These are phyloP conservation scores for Sarcophaga carnaria DNA, from an alignment of 2,888 invertebrate species.

Conservation along the genomic window DNA sequence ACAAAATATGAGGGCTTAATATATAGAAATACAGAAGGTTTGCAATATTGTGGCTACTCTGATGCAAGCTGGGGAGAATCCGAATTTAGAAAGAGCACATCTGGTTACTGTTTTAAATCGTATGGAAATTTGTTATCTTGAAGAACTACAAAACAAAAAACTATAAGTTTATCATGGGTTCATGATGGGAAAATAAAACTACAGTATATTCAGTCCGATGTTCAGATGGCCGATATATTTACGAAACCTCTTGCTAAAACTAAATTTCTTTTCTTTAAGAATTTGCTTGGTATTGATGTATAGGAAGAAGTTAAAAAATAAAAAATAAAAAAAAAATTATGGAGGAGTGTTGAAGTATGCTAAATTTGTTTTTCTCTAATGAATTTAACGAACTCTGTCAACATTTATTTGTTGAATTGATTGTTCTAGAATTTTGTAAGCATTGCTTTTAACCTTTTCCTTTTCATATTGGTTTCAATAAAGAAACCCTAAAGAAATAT, in stretches of 20 bases:
- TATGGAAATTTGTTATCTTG: neutral
- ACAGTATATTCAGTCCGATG: neutral
- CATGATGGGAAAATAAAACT: neutral
- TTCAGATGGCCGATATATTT: neutral
- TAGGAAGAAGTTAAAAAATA: neutral
- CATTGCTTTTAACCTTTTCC: no score
- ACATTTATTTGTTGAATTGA: no score
- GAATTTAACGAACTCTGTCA: no score
- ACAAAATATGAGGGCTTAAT: neutral
- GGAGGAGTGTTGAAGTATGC: neutral
- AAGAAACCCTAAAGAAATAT: no score
- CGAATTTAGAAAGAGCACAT: neutral
- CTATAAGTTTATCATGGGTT: neutral
- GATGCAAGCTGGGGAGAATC: neutral
- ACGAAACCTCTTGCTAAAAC: neutral
- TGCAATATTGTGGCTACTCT: neutral
- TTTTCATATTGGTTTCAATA: no score
- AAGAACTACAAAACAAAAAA: constrained; percentile 1
- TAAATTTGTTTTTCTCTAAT: neutral
- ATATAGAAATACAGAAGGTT: neutral
- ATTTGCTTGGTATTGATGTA: neutral
- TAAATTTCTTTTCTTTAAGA: neutral
- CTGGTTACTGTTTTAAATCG: constrained; percentile 7
- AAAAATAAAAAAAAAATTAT: neutral
- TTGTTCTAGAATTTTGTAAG: no score